Evolutionary conservation across 2,113 vertebrate genomes (phyloP), one percentile per base, ranked within the genome.

Genomic region (Urocynchramus pylzowi): DNA sequence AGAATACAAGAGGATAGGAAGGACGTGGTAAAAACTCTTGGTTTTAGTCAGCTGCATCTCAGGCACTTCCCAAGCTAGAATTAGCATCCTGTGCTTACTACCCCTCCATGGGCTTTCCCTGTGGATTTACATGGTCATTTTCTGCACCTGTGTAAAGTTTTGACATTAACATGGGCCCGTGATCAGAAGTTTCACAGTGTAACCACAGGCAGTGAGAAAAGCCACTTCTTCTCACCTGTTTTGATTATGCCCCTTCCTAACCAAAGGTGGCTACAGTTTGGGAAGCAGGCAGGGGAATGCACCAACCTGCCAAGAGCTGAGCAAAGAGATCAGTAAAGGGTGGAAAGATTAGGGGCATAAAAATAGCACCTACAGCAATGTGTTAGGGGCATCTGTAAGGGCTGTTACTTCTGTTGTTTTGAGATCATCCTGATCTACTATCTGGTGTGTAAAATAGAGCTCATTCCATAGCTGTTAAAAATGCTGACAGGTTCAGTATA

Each of bases 131-230:
- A 31, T 0, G 1, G 42, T 50, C 12, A 11, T 61, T 50, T 71
- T 59, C 60, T 82, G 47, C 45, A 50, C 13, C 57, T 41, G 3
- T 41, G 23, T 64, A 64, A 84, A 71, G 20, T 33, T 73, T 45
- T 64, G 64, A 60, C 11, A 28, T 23, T 44, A 57, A 21, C 2
- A 6, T 3, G 24, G 28, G 74, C 22, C 21, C 0, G 0, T 3
- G 20, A n/a, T 4, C 7, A 70, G 45, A 81, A 45, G 50, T 77
- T 93, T 52, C 68, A 80, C 18, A 64, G 63, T 4, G 26, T 39
- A 89, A 84, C 26, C 22, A n/a, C 22, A 30, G 14, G 8, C 6
- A 78, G 37, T 17, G 20, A 91, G n/a, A 82, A 84, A 93, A 75
- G 30, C 7, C 74, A 41, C 28, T 52, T 74, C 47, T 31, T 37